phyloP scores from a whole-genome alignment of 1,140 invertebrate species.

The Bombus consobrinus region DNA sequence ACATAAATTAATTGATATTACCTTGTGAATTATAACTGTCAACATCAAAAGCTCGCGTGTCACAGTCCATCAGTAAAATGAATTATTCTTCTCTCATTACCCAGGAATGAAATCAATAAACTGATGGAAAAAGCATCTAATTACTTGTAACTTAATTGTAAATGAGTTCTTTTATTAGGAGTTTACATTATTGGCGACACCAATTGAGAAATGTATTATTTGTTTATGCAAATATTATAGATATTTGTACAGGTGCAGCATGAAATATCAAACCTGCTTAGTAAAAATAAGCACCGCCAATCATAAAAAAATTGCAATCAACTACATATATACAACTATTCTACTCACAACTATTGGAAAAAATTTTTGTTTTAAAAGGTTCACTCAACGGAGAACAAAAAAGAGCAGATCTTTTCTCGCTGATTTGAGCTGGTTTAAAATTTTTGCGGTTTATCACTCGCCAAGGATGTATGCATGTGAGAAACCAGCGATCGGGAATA shows the following conservation, averaged over 20 bases:
- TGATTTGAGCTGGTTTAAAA: background rate
- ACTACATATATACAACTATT: no score
- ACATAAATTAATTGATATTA: background rate
- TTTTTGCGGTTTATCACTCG: background rate
- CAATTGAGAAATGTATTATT: no score
- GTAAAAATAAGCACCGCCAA: no score
- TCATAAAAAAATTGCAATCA: no score
- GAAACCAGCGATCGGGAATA: conserved; percentile 17
- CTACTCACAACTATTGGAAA: background rate
- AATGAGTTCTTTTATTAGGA: no score
- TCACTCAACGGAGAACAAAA: background rate
- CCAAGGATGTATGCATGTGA: background rate
- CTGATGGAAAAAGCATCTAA: background rate
- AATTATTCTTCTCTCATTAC: background rate
- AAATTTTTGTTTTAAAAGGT: background rate
- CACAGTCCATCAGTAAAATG: background rate
- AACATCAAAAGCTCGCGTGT: background rate
- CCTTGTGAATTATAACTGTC: background rate
- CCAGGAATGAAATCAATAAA: background rate
- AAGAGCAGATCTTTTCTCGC: background rate
- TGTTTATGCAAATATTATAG: no score
- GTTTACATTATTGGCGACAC: no score
- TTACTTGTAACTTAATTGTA: no score
- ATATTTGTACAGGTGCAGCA: no score
- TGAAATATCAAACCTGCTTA: no score